Base-by-base conservation (phyloP, 2,888 invertebrate genomes). In the Diplazon laetatorius region DNA sequence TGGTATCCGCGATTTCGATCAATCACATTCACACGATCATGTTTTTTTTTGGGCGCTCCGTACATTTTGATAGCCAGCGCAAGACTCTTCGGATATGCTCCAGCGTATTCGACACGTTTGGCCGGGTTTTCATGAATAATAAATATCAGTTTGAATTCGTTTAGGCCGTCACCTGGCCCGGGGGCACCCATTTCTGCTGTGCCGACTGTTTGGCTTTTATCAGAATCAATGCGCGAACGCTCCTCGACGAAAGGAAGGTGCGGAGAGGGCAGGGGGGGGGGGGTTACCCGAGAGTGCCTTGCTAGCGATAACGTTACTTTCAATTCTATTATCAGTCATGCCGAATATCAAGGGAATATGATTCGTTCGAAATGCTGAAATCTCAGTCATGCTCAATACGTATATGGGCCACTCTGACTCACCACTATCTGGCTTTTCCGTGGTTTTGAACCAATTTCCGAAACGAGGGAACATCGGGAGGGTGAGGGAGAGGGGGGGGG, bases 111-210 rank as follows among this genome's bases (percentile, higher is more conserved):
- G 12, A 1, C 35, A 5, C 22, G n/a, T 20, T 18, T 39, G 12
- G 12, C 16, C 48, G 20, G 14, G 12, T 25, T 35, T 22, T 18
- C 25, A 78, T 78, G 78, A 78, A 78, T 78, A 78, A 74, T 78
- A 74, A 78, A 74, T 70, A 74, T 71, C 66, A 60, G 66, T 78
- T 78, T 74, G 62, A 65, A 78, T 78, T 70, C 78, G 66, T 66
- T 78, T 62, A n/a, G 59, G 30, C 42, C 25, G 25, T 68, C 39
- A 30, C 52, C 6, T n/a, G 18, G 37, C 14, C 14, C 65, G 16
- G 14, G 16, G 5, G 52, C 25, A 44, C 3, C 55, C 55, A 30
- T 68, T 68, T 55, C 44, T 22, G 55, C 30, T 5, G 37, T 30
- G 68, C 50, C 50, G 39, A 37, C 66, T 55, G 39, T 44, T 68